phyloP scores from a whole-genome alignment of 2,113 vertebrate genomes.

The Ophthalmolycus amberensis region DNA sequence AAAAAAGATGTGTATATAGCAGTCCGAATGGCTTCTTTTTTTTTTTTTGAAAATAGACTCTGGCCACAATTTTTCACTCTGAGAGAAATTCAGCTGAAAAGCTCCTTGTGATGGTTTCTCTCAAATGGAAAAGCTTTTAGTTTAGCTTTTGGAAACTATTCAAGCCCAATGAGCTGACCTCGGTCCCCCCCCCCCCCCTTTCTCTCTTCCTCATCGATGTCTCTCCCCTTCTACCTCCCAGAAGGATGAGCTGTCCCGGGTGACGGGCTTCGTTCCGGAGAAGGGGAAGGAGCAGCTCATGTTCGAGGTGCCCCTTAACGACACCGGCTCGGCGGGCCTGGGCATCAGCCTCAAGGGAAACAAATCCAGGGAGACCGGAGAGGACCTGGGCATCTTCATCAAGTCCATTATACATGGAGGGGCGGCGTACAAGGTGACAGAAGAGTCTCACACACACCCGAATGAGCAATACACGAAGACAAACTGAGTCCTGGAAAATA shows the following conservation, averaged over 20 bases:
- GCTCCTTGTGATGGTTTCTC: slow-evolving; percentile 58
- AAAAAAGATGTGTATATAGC: slow-evolving; percentile 43
- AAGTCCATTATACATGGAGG: slow-evolving; percentile 97
- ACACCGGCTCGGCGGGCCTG: slow-evolving; percentile 94
- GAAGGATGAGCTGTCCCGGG: slow-evolving; percentile 75
- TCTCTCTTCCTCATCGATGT: slow-evolving; percentile 5
- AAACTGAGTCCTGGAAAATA: not conserved
- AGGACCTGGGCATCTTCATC: slow-evolving; percentile 97
- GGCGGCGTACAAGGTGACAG: slow-evolving; percentile 94
- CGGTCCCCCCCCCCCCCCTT: slow-evolving; percentile 1
- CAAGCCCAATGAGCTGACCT: slow-evolving; percentile 48
- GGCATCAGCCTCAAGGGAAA: slow-evolving; percentile 98
- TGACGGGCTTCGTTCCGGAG: slow-evolving; percentile 67
- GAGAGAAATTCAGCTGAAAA: slow-evolving; percentile 54
- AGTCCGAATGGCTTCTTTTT: slow-evolving; percentile 52
- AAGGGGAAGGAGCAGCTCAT: slow-evolving; percentile 92
- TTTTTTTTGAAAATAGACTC: slow-evolving; percentile 31
- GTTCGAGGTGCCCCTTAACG: slow-evolving; percentile 95
- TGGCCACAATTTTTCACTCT: slow-evolving; percentile 40
- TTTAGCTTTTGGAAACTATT: slow-evolving; percentile 58
- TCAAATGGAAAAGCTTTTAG: slow-evolving; percentile 77
- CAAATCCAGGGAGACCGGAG: slow-evolving; percentile 93
- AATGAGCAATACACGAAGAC: not conserved
- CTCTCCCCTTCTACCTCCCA: slow-evolving; percentile 24
- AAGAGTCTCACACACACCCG: not conserved